Base-by-base conservation (phyloP, 2,113 vertebrate genomes). In the Periophthalmodon schlosseri region DNA sequence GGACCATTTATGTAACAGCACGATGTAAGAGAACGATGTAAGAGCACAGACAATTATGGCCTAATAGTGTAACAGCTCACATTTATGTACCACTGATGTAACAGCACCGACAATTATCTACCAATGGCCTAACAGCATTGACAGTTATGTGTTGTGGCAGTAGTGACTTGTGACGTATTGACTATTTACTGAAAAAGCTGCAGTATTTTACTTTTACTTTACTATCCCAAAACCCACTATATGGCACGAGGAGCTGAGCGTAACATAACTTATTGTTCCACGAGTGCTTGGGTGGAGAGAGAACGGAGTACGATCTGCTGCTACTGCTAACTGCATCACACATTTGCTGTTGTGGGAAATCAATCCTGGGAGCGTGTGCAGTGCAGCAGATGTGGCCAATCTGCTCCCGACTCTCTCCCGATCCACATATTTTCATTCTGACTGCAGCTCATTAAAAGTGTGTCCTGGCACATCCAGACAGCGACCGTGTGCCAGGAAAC, bases 321-420 rank as follows among this genome's bases (percentile, higher is more conserved):
- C 14, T 15, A 5, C 16, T 5, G 16, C 49, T 7, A 52, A 16
- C 49, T 50, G 16, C 49, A 50, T 50, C 49, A 50, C 49, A 21
- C 54, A 69, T 82, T 84, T 56, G 75, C 79, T 75, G 65, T 72
- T 15, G 0, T 13, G 16, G 50, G 64, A 79, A 78, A 78, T 86
- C 73, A 75, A 78, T 80, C 67, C 14, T 16, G 67, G 61, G 72
- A 68, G 66, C 65, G 1, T 72, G 56, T 77, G 61, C 72, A 39
- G 68, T 69, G 60, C 70, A 64, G 79, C 81, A 83, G 84, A 66
- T 13, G 84, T 79, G 61, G 77, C 70, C 80, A 73, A 79, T 86
- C 58, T 65, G 70, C 79, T 72, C 54, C 23, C 64, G 68, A 75
- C 76, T 74, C 65, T 77, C 79, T 80, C 81, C 78, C 81, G 70